Conservation (phyloP, 2,113 vertebrate species). For the Grus americana region DNA sequence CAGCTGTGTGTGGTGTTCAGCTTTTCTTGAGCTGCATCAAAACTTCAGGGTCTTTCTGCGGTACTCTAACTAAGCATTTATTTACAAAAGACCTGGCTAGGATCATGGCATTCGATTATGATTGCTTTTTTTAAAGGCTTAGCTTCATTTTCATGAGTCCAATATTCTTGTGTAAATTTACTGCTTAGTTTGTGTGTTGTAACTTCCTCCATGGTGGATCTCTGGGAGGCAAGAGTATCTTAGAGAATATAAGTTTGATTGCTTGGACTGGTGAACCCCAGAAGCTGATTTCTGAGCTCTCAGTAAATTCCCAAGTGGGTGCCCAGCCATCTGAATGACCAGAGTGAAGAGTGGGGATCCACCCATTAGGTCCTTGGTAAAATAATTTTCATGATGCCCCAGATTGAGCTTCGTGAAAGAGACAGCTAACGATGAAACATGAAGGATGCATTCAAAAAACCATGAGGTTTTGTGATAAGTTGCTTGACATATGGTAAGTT, state of each 20-base stretch:
- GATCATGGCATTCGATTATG: neutral
- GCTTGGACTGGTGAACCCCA: neutral
- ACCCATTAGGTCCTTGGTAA: neutral
- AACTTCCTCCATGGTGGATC: neutral
- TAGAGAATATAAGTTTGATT: neutral
- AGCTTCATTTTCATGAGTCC: neutral
- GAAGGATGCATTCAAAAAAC: neutral
- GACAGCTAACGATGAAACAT: neutral
- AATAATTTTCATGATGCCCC: neutral
- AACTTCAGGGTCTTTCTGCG: neutral
- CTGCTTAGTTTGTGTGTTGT: neutral
- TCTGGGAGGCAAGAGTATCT: neutral
- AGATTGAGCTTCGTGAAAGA: neutral
- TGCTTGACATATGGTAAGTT: neutral
- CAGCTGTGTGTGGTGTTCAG: neutral
- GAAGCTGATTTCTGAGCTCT: neutral
- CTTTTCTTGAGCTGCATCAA: neutral
- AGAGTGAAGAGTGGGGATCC: neutral
- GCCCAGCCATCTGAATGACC: neutral
- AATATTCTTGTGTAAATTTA: neutral
- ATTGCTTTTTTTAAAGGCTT: neutral
- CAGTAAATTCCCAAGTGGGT: neutral
- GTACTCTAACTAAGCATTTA: neutral
- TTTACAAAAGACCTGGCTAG: neutral
- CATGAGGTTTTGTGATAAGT: neutral